A percentile compares a stretch with the other conserved stretches of the same genome.
These are phyloP conservation scores for Perognathus longimembris DNA, from an alignment of 2,113 vertebrate genomes.

Conservation along the genomic window DNA sequence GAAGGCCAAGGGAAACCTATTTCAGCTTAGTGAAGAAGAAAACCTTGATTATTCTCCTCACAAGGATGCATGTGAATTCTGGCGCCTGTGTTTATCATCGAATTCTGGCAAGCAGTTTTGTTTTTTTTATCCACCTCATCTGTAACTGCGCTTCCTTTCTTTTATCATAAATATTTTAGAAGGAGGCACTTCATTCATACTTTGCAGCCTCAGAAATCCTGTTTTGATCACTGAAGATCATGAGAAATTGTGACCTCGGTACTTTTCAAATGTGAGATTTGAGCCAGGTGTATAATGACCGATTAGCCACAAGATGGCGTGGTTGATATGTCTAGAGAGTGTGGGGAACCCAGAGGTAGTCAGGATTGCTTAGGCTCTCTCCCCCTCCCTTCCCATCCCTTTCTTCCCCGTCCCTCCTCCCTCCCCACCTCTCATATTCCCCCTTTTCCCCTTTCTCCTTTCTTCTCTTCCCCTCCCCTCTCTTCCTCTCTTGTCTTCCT, in stretches of 20 bases:
- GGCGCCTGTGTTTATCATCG: background rate
- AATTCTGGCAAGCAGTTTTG: background rate
- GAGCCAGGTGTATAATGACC: background rate
- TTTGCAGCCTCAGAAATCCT: background rate
- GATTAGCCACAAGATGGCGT: conserved; percentile 73
- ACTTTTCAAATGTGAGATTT: background rate
- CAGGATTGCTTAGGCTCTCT: no score
- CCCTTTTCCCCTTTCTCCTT: background rate
- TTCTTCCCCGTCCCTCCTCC: no score
- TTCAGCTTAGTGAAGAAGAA: background rate
- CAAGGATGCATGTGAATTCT: background rate
- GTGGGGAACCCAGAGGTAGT: no score
- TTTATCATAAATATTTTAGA: conserved; percentile 27
- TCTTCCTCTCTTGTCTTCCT: no score
- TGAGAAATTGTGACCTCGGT: background rate
- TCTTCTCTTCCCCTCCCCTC: background rate
- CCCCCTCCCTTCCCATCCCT: no score
- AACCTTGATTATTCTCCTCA: background rate
- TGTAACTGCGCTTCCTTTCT: conserved; percentile 28
- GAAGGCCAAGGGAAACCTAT: background rate
- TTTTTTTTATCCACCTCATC: background rate
- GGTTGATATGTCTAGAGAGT: background rate
- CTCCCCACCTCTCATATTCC: no score
- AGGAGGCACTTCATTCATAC: background rate
- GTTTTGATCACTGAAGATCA: background rate